Conservation (phyloP, 2,113 vertebrate species). For the Sinocyclocheilus anophthalmus region DNA sequence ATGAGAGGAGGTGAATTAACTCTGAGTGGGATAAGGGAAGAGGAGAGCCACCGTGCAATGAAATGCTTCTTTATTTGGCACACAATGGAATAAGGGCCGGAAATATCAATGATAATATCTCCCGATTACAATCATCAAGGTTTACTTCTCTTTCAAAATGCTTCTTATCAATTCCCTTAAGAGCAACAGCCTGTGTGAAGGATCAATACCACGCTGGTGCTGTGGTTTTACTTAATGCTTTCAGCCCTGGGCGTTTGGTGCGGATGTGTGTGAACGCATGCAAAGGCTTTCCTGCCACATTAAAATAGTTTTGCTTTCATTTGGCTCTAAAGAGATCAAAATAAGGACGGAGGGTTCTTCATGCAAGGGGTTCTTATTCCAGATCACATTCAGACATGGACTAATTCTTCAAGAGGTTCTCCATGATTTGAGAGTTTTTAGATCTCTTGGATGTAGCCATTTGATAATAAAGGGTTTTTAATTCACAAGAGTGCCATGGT, state of each 20-base stretch:
- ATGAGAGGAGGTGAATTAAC: constrained; percentile 53
- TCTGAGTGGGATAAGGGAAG: neutral
- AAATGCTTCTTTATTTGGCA: constrained; percentile 55
- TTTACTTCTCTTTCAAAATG: constrained; percentile 56
- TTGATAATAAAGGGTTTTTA: too few species aligned
- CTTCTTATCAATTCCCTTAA: constrained; percentile 57
- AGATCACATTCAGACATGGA: constrained; percentile 14
- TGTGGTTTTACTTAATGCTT: constrained; percentile 52
- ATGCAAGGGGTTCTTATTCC: constrained; percentile 23
- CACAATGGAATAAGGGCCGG: constrained; percentile 50
- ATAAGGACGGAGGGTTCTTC: constrained; percentile 4
- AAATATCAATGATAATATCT: constrained; percentile 60
- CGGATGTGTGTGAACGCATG: neutral
- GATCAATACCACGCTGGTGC: constrained; percentile 53
- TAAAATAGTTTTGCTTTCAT: constrained; percentile 13
- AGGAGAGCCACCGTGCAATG: constrained; percentile 37
- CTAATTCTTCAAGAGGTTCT: constrained; percentile 31
- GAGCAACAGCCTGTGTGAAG: constrained; percentile 47
- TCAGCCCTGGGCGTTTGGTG: constrained; percentile 24
- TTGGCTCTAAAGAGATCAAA: neutral
- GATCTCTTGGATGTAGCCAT: too few species aligned
- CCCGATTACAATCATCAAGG: constrained; percentile 60
- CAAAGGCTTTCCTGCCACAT: neutral
- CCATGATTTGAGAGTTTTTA: neutral
- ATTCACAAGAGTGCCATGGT: too few species aligned